Conservation (phyloP, 2,113 vertebrate species). For the Nibea albiflora region DNA sequence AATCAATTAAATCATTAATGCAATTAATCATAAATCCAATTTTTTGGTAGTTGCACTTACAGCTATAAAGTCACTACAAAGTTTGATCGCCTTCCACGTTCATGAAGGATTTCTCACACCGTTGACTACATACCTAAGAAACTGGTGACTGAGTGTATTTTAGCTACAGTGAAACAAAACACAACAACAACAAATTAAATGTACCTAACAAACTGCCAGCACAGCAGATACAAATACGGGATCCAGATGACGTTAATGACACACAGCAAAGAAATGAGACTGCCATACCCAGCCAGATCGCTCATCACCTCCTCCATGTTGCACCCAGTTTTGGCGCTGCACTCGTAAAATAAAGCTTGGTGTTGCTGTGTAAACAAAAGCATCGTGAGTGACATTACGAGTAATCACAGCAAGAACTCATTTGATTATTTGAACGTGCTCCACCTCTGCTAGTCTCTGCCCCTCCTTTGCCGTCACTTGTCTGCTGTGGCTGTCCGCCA, state of each 20-base stretch:
- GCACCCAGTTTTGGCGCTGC: slow-evolving; percentile 84
- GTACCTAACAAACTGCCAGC: slow-evolving; percentile 6
- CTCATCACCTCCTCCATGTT: slow-evolving; percentile 86
- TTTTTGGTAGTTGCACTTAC: neutral
- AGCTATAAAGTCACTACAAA: neutral
- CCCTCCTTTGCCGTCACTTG: slow-evolving; percentile 81
- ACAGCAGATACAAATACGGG: neutral
- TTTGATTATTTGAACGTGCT: slow-evolving; percentile 46
- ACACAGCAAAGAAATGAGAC: neutral
- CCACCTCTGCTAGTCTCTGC: slow-evolving; percentile 84
- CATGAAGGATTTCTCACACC: neutral
- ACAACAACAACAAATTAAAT: neutral
- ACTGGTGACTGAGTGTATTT: neutral
- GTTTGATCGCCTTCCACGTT: neutral
- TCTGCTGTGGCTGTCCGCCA: slow-evolving; percentile 54
- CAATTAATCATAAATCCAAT: neutral
- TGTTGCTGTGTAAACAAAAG: slow-evolving; percentile 80
- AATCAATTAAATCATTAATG: no score
- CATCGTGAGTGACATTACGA: neutral
- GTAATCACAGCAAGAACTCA: slow-evolving; percentile 6
- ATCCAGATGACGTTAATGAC: neutral
- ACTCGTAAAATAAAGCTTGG: slow-evolving; percentile 88
- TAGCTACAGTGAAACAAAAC: neutral
- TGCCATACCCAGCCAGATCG: slow-evolving; percentile 83
- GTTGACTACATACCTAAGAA: neutral